phyloP scores from a whole-genome alignment of 2,888 invertebrate genomes.

The Chrysotoxum bicinctum region DNA sequence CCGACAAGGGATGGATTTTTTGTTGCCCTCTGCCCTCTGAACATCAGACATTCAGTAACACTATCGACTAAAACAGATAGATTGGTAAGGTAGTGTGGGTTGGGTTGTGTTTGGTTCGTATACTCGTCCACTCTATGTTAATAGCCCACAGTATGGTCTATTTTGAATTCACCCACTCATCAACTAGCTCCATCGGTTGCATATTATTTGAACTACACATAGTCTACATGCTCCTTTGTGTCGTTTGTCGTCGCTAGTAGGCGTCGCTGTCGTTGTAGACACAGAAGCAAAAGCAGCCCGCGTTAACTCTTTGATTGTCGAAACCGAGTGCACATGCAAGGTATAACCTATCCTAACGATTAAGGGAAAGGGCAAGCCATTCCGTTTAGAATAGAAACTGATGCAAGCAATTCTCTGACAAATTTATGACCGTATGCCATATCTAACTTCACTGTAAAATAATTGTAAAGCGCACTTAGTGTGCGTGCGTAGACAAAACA shows the following conservation, averaged over 20 bases:
- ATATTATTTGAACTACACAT: constrained; percentile 63
- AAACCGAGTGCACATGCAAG: constrained; percentile 19
- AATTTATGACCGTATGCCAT: constrained; percentile 72
- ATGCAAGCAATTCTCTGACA: constrained; percentile 67
- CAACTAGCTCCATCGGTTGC: constrained; percentile 43
- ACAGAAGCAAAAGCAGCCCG: constrained; percentile 27
- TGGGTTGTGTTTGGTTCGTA: background rate
- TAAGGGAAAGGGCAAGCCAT: constrained; percentile 39
- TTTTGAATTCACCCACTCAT: constrained; percentile 66
- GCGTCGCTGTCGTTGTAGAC: constrained; percentile 10
- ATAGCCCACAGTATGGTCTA: constrained; percentile 56
- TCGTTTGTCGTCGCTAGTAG: constrained; percentile 29
- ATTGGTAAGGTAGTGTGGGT: background rate
- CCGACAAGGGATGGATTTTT: constrained; percentile 1
- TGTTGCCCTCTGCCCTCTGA: constrained; percentile 28
- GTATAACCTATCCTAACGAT: constrained; percentile 9
- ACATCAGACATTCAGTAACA: constrained; percentile 56
- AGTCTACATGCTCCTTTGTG: constrained; percentile 39
- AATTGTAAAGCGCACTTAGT: constrained; percentile 52
- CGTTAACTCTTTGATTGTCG: constrained; percentile 50
- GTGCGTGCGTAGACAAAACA: background rate
- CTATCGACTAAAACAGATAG: constrained; percentile 62
- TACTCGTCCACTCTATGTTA: constrained; percentile 10
- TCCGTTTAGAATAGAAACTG: constrained; percentile 48
- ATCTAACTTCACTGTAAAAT: constrained; percentile 68